phyloP scores from a whole-genome alignment of 2,888 invertebrate species.

The Caenorhabditis virilis region DNA sequence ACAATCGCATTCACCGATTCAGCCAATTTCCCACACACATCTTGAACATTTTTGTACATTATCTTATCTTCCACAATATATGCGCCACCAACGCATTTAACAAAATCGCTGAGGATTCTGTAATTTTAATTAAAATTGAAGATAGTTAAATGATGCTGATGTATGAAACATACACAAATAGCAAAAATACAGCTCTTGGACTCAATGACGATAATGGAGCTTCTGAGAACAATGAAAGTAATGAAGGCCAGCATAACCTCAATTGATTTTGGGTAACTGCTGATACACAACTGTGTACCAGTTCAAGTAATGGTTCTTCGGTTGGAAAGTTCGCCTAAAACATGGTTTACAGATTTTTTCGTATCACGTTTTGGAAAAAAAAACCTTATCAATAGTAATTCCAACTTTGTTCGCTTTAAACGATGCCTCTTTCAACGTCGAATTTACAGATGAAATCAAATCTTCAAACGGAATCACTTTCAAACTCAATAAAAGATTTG shows the following conservation, averaged over 20 bases:
- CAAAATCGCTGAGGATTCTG: slow-evolving; percentile 81
- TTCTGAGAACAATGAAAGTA: slow-evolving; percentile 80
- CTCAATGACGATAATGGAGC: slow-evolving; percentile 69
- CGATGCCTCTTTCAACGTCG: slow-evolving; percentile 80
- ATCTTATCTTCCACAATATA: slow-evolving; percentile 76
- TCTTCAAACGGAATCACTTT: slow-evolving; percentile 80
- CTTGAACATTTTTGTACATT: slow-evolving; percentile 69
- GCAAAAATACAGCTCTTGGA: slow-evolving; percentile 81
- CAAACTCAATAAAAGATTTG: slow-evolving; percentile 80
- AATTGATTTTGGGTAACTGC: slow-evolving; percentile 76
- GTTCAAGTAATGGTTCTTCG: slow-evolving; percentile 82
- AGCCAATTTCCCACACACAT: slow-evolving; percentile 75
- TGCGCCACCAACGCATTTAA: slow-evolving; percentile 74
- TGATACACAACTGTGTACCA: slow-evolving; percentile 77
- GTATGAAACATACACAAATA: slow-evolving; percentile 74
- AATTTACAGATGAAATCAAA: slow-evolving; percentile 78
- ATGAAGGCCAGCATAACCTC: slow-evolving; percentile 80
- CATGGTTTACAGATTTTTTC: background rate
- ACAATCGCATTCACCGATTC: slow-evolving; percentile 84
- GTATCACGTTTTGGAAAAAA: slow-evolving; percentile 2
- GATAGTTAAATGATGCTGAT: background rate
- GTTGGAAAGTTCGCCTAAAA: slow-evolving; percentile 72
- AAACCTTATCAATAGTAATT: slow-evolving; percentile 35
- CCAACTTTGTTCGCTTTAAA: slow-evolving; percentile 49
- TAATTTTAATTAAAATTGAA: too few species aligned